These are phyloP conservation scores for Orchestia grillus DNA, from an alignment of 1,140 invertebrate genomes.

Conservation along the genomic window DNA sequence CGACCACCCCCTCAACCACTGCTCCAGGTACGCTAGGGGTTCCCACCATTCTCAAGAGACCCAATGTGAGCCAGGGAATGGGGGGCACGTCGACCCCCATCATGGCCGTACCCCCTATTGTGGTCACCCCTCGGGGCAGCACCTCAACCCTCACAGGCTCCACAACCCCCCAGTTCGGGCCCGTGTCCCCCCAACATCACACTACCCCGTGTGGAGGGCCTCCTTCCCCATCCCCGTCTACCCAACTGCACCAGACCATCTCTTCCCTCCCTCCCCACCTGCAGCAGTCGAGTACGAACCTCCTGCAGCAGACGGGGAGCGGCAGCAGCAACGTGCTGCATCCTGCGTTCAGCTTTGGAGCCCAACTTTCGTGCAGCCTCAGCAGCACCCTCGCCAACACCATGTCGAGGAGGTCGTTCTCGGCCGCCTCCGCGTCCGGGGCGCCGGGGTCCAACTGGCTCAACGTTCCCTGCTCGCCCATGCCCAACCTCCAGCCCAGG, in stretches of 20 bases:
- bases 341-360: conserved; percentile 29
- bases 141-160: conserved; percentile 28
- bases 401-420: neutral
- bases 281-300: conserved; percentile 35
- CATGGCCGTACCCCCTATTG: neutral
- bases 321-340: conserved; percentile 27
- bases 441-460: conserved; percentile 56
- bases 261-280: neutral
- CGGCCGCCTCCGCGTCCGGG: conserved; percentile 12
- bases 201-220: neutral
- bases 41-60: neutral
- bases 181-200: conserved; percentile 19
- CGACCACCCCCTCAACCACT: too few relatives aligned
- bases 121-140: conserved; percentile 1
- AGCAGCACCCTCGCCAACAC: conserved; percentile 40
- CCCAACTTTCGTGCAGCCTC: neutral
- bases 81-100: neutral
- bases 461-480: conserved; percentile 55
- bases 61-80: neutral
- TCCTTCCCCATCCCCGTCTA: neutral
- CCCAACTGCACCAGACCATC: neutral
- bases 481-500: conserved; percentile 58
- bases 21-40: neutral
- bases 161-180: conserved; percentile 48
- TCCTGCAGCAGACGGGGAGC: conserved; percentile 34